Conservation (phyloP, 2,797 vertebrate species). For the Taeniopygia guttata region DNA sequence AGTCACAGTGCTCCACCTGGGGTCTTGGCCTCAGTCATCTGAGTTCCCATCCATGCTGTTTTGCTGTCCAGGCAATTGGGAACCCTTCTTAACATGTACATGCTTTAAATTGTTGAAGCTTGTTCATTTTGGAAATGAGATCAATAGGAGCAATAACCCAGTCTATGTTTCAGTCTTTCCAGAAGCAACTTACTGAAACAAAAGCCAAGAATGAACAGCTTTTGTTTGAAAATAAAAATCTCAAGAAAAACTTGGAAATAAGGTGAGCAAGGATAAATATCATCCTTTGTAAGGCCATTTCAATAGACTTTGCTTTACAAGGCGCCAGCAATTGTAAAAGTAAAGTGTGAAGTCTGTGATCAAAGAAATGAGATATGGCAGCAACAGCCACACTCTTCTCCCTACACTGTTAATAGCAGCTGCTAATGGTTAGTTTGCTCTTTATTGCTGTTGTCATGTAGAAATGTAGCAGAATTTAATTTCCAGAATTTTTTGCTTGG, state of each 20-base stretch:
- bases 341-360: background rate
- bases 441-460: background rate
- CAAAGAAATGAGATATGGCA: background rate
- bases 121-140: background rate
- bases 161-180: slow-evolving; percentile 76
- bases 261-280: slow-evolving; percentile 73
- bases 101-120: background rate
- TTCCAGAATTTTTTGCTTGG: background rate
- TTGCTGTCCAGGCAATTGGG: background rate
- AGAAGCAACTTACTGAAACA: slow-evolving; percentile 80
- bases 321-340: background rate
- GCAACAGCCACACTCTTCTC: background rate
- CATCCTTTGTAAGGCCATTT: background rate
- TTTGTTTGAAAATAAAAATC: slow-evolving; percentile 73
- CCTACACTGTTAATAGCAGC: background rate
- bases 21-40: background rate
- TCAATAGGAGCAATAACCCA: slow-evolving; percentile 6
- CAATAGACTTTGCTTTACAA: background rate
- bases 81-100: background rate
- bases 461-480: background rate
- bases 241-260: slow-evolving; percentile 81
- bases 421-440: background rate
- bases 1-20: background rate
- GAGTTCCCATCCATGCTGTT: background rate
- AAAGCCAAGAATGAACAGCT: slow-evolving; percentile 77